Conservation (phyloP, 2,113 vertebrate genomes). For the Pteronura brasiliensis region DNA sequence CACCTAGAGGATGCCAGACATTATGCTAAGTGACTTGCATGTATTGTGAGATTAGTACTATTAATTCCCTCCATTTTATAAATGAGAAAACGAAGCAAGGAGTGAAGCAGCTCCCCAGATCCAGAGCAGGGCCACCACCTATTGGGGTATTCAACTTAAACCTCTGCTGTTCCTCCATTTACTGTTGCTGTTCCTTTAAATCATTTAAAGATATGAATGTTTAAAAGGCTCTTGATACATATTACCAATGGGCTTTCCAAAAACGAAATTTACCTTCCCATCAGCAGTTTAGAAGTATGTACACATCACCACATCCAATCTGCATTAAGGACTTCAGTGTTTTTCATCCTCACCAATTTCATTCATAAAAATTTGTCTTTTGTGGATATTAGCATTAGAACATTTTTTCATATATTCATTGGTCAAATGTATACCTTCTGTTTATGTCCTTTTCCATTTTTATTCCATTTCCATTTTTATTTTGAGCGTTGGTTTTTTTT, state of each 20-base stretch:
- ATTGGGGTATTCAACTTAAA: background rate
- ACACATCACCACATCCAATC: background rate
- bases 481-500: conserved; percentile 34
- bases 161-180: conserved; percentile 2
- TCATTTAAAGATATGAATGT: conserved; percentile 10
- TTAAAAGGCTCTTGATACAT: background rate
- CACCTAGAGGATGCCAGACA: background rate
- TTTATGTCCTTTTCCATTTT: conserved; percentile 18
- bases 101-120: background rate
- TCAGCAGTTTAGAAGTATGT: background rate
- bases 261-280: background rate
- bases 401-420: conserved; percentile 7
- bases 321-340: background rate
- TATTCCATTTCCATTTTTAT: conserved; percentile 22
- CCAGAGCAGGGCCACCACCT: background rate
- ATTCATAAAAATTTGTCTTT: conserved; percentile 4
- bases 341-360: conserved; percentile 32
- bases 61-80: background rate
- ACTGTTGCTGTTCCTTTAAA: background rate
- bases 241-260: background rate
- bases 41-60: background rate
- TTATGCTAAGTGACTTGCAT: background rate
- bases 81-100: background rate
- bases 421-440: background rate
- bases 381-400: background rate